phyloP scores from a whole-genome alignment of 1,140 invertebrate genomes.

The Plectus sambesii region DNA sequence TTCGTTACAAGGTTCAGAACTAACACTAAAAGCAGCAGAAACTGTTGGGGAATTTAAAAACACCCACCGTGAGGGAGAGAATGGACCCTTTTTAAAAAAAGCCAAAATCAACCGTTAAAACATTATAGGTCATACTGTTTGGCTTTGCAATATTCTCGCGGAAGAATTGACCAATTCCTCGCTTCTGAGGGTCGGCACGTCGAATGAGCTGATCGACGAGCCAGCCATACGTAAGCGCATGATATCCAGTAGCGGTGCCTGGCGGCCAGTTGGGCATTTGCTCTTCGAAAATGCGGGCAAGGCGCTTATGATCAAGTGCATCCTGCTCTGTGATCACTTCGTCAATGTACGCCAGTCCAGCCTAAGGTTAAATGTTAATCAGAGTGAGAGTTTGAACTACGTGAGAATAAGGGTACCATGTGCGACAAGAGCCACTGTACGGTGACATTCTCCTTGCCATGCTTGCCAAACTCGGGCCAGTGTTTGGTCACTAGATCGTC shows the following conservation, averaged over 20 bases:
- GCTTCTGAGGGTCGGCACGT: conserved; percentile 22
- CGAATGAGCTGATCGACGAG: conserved; percentile 35
- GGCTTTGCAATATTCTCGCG: conserved; percentile 27
- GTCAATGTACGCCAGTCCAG: conserved; percentile 30
- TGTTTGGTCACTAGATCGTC: conserved; percentile 43
- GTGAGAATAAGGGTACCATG: conserved; percentile 32
- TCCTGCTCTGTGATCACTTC: conserved; percentile 21
- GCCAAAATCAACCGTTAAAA: too few species aligned
- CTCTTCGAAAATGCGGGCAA: conserved; percentile 26
- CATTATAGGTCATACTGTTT: too few species aligned
- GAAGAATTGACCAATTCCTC: conserved; percentile 35
- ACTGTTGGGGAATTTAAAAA: too few species aligned
- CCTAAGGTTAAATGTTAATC: conserved; percentile 19
- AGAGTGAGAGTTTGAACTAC: too few species aligned
- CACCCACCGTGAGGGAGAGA: too few species aligned
- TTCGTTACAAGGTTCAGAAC: too few species aligned
- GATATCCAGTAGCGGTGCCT: conserved; percentile 29
- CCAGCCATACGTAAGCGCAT: conserved; percentile 35
- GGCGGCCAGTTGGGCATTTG: conserved; percentile 31
- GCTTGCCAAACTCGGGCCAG: conserved; percentile 48
- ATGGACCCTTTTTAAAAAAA: too few species aligned
- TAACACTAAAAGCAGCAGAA: too few species aligned
- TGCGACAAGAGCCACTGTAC: conserved; percentile 47
- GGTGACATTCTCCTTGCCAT: conserved; percentile 48
- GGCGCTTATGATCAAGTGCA: conserved; percentile 22